Conservation (phyloP, 2,888 invertebrate species). For the Siphonodentalium dalli region DNA sequence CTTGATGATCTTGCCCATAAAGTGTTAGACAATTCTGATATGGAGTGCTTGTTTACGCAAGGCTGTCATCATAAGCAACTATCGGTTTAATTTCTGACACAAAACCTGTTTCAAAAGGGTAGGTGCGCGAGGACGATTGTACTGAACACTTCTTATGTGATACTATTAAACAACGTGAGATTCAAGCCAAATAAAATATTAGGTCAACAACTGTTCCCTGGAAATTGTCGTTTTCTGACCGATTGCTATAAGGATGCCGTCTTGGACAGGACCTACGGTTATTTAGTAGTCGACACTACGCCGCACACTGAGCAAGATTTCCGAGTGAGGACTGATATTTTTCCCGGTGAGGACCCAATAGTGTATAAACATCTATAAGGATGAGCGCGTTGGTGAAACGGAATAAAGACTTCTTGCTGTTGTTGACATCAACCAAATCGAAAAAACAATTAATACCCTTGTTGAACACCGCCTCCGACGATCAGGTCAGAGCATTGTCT, state of each 20-base stretch:
- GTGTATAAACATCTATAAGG: too few species aligned
- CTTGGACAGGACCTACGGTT: constrained; percentile 1
- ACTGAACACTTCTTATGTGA: constrained; percentile 15
- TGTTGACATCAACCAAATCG: too few species aligned
- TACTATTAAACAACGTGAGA: constrained; percentile 11
- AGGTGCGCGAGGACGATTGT: constrained; percentile 18
- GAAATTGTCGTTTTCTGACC: constrained; percentile 1
- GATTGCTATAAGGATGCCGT: constrained; percentile 10
- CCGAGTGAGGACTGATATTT: constrained; percentile 7
- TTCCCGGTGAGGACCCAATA: too few species aligned
- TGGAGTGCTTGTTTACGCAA: too few species aligned
- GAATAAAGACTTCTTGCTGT: too few species aligned
- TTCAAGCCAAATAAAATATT: too few species aligned
- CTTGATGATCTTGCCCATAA: constrained; percentile 19
- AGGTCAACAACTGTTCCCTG: constrained; percentile 15
- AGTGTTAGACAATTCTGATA: constrained; percentile 8
- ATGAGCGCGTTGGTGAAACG: too few species aligned
- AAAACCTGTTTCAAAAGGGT: constrained; percentile 8
- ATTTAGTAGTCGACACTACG: constrained; percentile 11
- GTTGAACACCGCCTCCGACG: too few species aligned
- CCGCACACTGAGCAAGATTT: constrained; percentile 5
- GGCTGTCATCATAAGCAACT: too few species aligned
- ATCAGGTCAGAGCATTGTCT: too few species aligned
- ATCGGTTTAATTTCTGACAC: constrained; percentile 6
- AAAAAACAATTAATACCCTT: too few species aligned